Evolutionary conservation across 2,113 vertebrate genomes (phyloP).

Genomic region (Aplodontia rufa): DNA sequence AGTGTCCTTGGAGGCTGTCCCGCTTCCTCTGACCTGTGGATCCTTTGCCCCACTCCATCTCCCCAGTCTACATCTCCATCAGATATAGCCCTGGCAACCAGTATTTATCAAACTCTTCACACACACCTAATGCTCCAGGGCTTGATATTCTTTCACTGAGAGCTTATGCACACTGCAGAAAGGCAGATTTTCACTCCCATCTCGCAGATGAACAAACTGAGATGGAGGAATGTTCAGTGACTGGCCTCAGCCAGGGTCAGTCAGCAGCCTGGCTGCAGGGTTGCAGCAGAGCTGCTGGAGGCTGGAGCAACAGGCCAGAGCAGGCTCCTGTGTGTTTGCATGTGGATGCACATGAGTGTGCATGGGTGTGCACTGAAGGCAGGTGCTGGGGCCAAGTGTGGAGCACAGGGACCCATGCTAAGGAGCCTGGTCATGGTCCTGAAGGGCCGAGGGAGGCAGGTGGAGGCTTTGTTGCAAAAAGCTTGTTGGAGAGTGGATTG

Average conservation of each 20-base stretch:
- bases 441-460: neutral
- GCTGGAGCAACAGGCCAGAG: neutral
- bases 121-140: neutral
- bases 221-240: neutral
- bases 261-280: neutral
- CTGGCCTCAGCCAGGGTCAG: neutral
- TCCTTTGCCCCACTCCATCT: neutral
- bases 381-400: neutral
- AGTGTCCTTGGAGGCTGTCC: neutral
- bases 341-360: no score
- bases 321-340: neutral
- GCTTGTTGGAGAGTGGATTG: neutral
- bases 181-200: neutral
- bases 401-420: accelerated
- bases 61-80: slow-evolving; percentile 14
- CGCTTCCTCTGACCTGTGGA: neutral
- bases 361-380: neutral
- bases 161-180: neutral
- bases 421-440: neutral
- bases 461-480: neutral
- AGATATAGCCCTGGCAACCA: neutral
- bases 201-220: neutral
- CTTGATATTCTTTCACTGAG: accelerated
- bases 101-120: neutral
- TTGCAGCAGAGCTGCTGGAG: neutral